Evolutionary conservation across 2,888 invertebrate species (phyloP).

Genomic region (Venustoraphidia nigricollis): DNA sequence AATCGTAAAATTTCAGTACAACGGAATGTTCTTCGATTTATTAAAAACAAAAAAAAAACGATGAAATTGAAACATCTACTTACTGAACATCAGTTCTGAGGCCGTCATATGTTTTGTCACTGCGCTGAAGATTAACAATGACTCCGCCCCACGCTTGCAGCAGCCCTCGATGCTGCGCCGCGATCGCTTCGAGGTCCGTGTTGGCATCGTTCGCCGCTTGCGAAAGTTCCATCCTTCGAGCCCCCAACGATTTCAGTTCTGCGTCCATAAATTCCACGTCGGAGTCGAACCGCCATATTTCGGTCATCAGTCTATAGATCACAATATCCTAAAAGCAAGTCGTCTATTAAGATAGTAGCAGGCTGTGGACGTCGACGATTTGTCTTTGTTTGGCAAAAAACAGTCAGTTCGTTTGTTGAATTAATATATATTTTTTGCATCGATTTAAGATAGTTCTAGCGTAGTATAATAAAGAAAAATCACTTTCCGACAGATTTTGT

Average conservation of each 20-base stretch:
- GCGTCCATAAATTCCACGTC: constrained; percentile 46
- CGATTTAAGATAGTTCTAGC: no score
- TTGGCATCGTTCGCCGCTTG: constrained; percentile 51
- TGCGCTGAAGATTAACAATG: constrained; percentile 48
- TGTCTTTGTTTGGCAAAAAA: constrained; percentile 7
- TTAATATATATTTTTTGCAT: no score
- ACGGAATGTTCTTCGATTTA: no score
- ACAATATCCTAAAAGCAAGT: constrained; percentile 36
- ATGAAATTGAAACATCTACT: constrained; percentile 13
- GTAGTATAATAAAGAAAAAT: no score
- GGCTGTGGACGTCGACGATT: constrained; percentile 19
- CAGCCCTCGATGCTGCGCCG: constrained; percentile 51
- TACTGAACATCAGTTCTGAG: constrained; percentile 43
- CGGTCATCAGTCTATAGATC: constrained; percentile 48
- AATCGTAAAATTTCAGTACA: no score
- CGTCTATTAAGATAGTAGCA: constrained; percentile 11
- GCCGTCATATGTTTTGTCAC: constrained; percentile 49
- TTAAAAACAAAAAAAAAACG: neutral
- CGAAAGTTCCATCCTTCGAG: constrained; percentile 40
- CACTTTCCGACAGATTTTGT: no score
- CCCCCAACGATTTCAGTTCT: constrained; percentile 47
- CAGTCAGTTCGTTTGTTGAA: no score
- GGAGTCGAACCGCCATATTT: constrained; percentile 53
- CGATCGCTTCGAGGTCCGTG: constrained; percentile 54
- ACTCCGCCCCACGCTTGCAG: constrained; percentile 62